A percentile compares a stretch with the other conserved stretches of the same genome.
Evolutionary conservation across 1,140 invertebrate species (phyloP).

Genomic region (Cecropterus lyciades): DNA sequence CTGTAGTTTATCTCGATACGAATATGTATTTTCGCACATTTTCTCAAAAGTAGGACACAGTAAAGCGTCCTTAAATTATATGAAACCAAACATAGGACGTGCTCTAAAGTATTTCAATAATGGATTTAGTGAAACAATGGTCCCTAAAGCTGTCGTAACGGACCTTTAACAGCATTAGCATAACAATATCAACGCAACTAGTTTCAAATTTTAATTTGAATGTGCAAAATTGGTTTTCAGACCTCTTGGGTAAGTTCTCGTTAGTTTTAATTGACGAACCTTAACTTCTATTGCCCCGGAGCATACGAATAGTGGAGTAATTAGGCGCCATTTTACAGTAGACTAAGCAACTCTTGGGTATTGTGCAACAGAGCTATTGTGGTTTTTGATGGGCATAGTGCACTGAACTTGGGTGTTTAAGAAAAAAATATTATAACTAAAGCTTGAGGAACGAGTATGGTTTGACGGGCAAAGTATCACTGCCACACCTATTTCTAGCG

Average conservation of each 20-base stretch:
- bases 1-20: too few relatives aligned
- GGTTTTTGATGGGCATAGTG: too few relatives aligned
- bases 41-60: not conserved
- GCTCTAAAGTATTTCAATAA: slow-evolving; percentile 16
- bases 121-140: not conserved
- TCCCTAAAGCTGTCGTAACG: not conserved
- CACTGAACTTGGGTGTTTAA: too few relatives aligned
- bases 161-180: slow-evolving; percentile 7
- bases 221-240: slow-evolving; percentile 17
- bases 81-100: not conserved
- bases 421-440: too few relatives aligned
- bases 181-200: slow-evolving; percentile 8
- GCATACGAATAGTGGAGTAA: not conserved
- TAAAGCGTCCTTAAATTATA: not conserved
- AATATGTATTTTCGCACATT: too few relatives aligned
- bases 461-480: too few relatives aligned
- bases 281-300: slow-evolving; percentile 7
- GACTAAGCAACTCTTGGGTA: too few relatives aligned
- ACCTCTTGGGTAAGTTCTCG: slow-evolving; percentile 23
- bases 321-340: not conserved
- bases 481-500: too few relatives aligned
- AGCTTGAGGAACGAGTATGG: too few relatives aligned
- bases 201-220: slow-evolving; percentile 30
- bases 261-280: slow-evolving; percentile 33
- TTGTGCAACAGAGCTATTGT: too few relatives aligned